These are phyloP conservation scores for Microcebus tavaratra DNA, from an alignment of 2,113 vertebrate species.

Conservation along the genomic window DNA sequence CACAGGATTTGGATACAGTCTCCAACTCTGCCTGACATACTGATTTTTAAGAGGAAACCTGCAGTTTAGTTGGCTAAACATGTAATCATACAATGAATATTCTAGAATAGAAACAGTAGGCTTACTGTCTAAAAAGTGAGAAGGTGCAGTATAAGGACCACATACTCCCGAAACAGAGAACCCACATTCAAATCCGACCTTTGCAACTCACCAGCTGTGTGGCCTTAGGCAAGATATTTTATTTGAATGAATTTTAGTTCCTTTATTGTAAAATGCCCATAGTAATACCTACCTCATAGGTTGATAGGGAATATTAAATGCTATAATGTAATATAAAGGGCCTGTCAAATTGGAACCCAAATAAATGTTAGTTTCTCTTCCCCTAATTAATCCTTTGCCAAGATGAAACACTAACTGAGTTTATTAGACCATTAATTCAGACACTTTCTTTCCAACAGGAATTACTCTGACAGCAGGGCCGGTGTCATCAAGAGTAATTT, in stretches of 20 bases:
- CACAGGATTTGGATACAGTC: not conserved
- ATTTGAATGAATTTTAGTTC: not conserved
- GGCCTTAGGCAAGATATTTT: not conserved
- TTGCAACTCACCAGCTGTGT: not conserved
- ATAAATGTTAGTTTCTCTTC: constrained; percentile 68
- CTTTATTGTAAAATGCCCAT: not conserved
- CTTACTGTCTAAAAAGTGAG: not conserved
- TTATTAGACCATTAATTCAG: constrained; percentile 63
- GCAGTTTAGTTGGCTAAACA: not conserved
- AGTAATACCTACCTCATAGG: not conserved
- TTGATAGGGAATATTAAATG: constrained; percentile 29
- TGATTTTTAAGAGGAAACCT: not conserved
- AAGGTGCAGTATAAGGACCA: not conserved
- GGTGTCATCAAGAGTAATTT: constrained; percentile 55
- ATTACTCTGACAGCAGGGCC: constrained; percentile 46
- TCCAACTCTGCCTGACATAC: not conserved
- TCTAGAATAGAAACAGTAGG: not conserved
- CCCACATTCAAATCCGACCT: not conserved
- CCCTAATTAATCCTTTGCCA: constrained; percentile 57
- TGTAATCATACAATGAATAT: not conserved
- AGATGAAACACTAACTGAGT: not conserved
- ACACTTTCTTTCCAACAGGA: constrained; percentile 45
- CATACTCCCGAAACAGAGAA: not conserved
- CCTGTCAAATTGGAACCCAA: constrained; percentile 57
- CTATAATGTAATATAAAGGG: constrained; percentile 57